Base-by-base conservation (phyloP, 2,888 invertebrate species). In the Pollenia griseotomentosa region DNA sequence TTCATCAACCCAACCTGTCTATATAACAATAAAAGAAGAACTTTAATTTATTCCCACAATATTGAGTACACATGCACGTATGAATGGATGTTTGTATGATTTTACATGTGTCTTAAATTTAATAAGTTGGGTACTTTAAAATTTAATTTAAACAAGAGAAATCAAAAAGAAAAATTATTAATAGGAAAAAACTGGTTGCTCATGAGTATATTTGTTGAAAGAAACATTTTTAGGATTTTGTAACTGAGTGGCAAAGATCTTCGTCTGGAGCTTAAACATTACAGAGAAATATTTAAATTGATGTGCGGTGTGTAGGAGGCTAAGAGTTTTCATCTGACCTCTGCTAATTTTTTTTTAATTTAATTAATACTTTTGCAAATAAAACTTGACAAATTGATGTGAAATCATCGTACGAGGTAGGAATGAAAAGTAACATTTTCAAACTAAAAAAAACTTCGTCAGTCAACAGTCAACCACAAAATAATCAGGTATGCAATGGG, bases 361-460 rank as follows among this genome's bases (percentile, higher is more conserved):
- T 81, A 81, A 81, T 84, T 87, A 81, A 87, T 59, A 48, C 23
- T 75, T 65, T 78, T 55, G 19, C 46, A 71, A 63, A 78, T n/a
- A 42, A 77, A 66, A 61, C 14, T 77, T 71, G 70, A 48, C 57
- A 65, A 57, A 40, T 71, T 73, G 71, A 53, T 68, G 53, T 84
- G 73, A 79, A 84, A 79, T 84, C 84, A 84, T 55, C 59, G 11
- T 19, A 65, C 80, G 80, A 81, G 55, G 71, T 10, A 14, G 5
- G 33, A 5, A 0, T 42, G 3, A 68, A 59, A 59, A 78, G 33
- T 61, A 6, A 33, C 33, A 6, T 33, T 33, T 33, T 0, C 33
- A 6, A 33, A 33, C 33, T 5, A 6, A 33, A 4, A 33, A 33
- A 6, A 33, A 23, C 23, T 23, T 23, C 23, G 23, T 23, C 23